Base-by-base conservation (phyloP, 2,797 vertebrate species). In the Bryconaethiops microstoma region DNA sequence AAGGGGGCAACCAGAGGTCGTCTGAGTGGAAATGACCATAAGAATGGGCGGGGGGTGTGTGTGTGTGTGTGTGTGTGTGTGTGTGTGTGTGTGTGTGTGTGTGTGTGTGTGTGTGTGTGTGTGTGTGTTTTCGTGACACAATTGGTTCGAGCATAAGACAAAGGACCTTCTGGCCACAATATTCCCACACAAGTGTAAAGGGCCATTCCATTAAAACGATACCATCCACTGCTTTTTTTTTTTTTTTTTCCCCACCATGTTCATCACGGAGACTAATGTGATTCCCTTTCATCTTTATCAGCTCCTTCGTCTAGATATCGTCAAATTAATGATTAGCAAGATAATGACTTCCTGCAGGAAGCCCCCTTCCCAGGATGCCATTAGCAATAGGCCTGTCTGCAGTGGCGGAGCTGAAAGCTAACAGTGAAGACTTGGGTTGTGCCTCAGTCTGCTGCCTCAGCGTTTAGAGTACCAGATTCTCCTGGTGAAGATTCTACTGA, bases 1-100 rank as follows among this genome's bases (percentile, higher is more conserved):
- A 74, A 77, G 63, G 42, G 67, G 40, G 70, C 78, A 78, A 67
- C 35, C 35, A 48, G 57, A 62, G 76, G 77, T 73, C 76, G 59
- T 59, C 71, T 79, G 78, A 82, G 76, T 85, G 86, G 78, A 89
- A 87, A 82, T 83, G 82, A 84, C 74, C 81, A 62, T 79, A 72
- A 80, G 74, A 78, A 62, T 54, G 79, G 78, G 69, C 60, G 80
- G 72, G 83, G 78, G 54, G 70, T 55, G 7, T 54, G 62, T 69
- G 39, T 76, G 67, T 67, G 45, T 21, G n/a, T 59, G 63, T 52
- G 39, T 29, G 23, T 13, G 71, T 55, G 42, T 35, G 14, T 29
- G 71, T 65, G 45, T 42, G 40, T 42, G 40, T 42, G 8, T 4
- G 40, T 42, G 8, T 10, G 13, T 13, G 69, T 57, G 29, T 42